Evolutionary conservation across 2,797 vertebrate species (phyloP), one percentile per base, ranked within the genome.

Genomic region (Gadopsis marmoratus): DNA sequence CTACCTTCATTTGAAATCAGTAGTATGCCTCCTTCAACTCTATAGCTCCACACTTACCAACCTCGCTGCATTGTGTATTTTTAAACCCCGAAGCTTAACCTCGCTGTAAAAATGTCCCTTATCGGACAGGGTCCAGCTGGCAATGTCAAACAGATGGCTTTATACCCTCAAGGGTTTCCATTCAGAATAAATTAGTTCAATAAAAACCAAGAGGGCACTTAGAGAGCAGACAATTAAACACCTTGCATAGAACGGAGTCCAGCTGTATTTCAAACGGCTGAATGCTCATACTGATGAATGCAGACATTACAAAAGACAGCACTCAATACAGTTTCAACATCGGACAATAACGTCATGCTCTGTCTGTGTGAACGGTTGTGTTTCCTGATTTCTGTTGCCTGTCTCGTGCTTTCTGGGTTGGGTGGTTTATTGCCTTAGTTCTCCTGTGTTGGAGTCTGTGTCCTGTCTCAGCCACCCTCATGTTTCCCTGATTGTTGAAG

Each of bases 161-260:
- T 78, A 81, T 84, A 83, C 81, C 86, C 88, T 84, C 74, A 65
- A 76, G 87, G 88, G 84, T 87, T 90, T 91, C 81, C 71, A 83
- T 90, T 88, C 78, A 82, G 73, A 86, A 91, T 86, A 89, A 92
- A 93, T 93, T 76, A 86, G 85, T 83, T 88, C 84, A 77, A 89
- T 92, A 88, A 88, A 91, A 83, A 86, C 69, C 78, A 87, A 81
- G 77, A 83, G 79, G 79, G 78, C 79, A 80, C 76, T 85, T 74
- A 72, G 47, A 72, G 55, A 89, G 76, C 79, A 88, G 76, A 92
- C 90, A 93, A 91, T 92, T 90, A 91, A 91, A 88, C 89, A 93
- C 90, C 88, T 89, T 86, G 79, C 65, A 82, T 37, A 67, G 67
- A 84, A 83, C 17, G 11, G 43, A 71, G 77, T 59, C 9, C n/a